Conservation (phyloP, 2,113 vertebrate genomes). For the Nothocercus nigrocapillus region DNA sequence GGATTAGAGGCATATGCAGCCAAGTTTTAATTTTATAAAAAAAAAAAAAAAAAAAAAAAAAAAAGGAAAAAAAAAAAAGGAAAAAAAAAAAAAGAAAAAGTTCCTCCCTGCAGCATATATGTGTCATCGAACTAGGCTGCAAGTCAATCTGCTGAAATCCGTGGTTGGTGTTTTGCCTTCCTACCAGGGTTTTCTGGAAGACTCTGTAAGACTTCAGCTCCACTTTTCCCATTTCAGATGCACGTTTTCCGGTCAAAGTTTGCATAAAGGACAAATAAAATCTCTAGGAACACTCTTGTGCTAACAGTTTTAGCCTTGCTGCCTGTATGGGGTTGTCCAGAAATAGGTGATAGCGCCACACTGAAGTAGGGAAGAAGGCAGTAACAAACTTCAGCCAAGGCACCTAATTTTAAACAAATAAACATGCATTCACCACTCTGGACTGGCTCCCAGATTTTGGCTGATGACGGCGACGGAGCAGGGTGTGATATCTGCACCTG, state of each 20-base stretch:
- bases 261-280: background rate
- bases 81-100: background rate
- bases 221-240: background rate
- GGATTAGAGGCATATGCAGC: background rate
- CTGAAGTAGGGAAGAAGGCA: background rate
- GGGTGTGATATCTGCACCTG: constrained; percentile 43
- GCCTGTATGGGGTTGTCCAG: background rate
- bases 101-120: background rate
- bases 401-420: constrained; percentile 8
- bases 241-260: background rate
- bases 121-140: background rate
- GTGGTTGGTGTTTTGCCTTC: background rate
- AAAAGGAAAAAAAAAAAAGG: background rate
- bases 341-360: background rate
- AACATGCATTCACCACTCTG: background rate
- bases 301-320: background rate
- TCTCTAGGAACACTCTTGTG: background rate
- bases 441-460: constrained; percentile 1
- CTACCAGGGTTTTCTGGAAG: background rate
- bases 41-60: no score
- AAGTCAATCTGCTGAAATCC: background rate
- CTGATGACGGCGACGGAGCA: background rate
- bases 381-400: background rate
- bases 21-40: background rate
- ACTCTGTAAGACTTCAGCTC: background rate